Percentiles rank a stretch among this genome's conserved stretches.
Conservation (phyloP, 2,888 invertebrate species). For the Amiota minor region DNA sequence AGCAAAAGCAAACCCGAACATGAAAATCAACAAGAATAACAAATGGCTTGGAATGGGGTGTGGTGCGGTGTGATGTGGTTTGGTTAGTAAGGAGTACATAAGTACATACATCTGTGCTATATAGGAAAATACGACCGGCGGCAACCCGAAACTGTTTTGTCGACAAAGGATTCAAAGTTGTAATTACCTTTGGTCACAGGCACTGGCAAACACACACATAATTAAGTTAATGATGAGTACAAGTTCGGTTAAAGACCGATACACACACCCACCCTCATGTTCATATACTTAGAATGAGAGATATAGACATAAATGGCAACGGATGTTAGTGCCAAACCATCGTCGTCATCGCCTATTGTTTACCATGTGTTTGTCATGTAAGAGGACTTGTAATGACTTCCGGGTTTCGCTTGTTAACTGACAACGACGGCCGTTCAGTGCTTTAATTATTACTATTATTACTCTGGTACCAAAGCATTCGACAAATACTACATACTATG, state of each 20-base stretch:
- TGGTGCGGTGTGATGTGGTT: no score
- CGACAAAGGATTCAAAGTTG: conserved; percentile 21
- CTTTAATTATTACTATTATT: conserved; percentile 22
- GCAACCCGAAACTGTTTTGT: conserved; percentile 9
- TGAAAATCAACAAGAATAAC: no score
- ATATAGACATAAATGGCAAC: no score
- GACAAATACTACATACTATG: neutral
- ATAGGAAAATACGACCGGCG: neutral
- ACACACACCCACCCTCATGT: no score
- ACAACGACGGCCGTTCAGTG: neutral
- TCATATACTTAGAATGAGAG: neutral
- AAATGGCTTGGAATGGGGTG: no score
- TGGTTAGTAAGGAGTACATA: no score
- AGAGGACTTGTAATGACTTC: conserved; percentile 15
- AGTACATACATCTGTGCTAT: no score
- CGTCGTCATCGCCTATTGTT: neutral
- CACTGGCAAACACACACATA: conserved; percentile 17
- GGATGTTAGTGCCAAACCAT: no score
- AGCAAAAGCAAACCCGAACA: neutral
- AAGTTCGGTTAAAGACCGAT: neutral
- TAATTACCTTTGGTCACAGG: conserved; percentile 26
- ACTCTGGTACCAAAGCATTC: neutral
- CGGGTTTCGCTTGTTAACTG: conserved; percentile 3
- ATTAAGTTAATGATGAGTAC: conserved; percentile 28
- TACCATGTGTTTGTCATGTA: conserved; percentile 7